Percentiles rank a stretch among this genome's conserved stretches.
Conservation (phyloP, 2,797 vertebrate genomes). For the Thamnophis elegans region DNA sequence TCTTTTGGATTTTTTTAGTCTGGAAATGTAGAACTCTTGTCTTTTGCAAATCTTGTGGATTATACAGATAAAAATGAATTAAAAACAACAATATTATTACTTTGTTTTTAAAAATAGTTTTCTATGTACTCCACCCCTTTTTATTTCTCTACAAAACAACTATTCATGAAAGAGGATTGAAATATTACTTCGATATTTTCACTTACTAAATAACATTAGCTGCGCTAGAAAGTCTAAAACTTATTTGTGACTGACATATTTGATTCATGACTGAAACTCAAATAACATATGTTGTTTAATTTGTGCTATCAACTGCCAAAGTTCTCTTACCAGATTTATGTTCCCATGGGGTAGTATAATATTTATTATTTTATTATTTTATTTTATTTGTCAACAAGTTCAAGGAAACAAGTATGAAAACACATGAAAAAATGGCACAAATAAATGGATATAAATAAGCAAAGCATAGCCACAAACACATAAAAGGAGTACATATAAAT, state of each 20-base stretch:
- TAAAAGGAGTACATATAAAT: too few species aligned
- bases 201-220: neutral
- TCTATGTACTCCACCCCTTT: neutral
- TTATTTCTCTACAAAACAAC: neutral
- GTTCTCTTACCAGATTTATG: neutral
- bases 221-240: neutral
- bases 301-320: neutral
- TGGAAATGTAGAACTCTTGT: slow-evolving; percentile 3
- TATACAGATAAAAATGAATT: neutral
- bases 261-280: neutral
- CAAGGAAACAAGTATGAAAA: too few species aligned
- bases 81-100: neutral
- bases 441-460: too few species aligned
- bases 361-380: too few species aligned
- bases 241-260: neutral
- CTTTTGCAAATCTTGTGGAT: slow-evolving; percentile 17
- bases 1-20: neutral
- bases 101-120: neutral
- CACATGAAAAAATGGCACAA: too few species aligned
- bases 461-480: too few species aligned
- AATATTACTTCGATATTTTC: neutral
- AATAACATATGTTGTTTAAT: neutral
- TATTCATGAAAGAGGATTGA: neutral
- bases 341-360: neutral
- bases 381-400: too few species aligned